These are phyloP conservation scores for Chloroceryle inda DNA, from an alignment of 2,797 vertebrate genomes.

Conservation along the genomic window DNA sequence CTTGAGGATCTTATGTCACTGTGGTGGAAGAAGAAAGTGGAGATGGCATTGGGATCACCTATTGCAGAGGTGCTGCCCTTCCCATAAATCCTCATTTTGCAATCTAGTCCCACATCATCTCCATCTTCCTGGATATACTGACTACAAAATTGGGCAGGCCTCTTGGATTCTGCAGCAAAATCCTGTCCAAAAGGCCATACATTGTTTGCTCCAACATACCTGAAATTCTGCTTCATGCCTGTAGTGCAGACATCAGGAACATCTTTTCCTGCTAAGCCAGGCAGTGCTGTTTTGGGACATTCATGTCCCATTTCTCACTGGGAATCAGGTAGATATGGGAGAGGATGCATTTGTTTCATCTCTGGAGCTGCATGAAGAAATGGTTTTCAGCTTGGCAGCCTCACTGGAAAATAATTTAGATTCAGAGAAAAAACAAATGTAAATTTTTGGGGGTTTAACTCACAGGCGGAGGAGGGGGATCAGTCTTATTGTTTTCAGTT, in stretches of 20 bases:
- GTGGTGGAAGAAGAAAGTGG: background rate
- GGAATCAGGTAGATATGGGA: conserved; percentile 21
- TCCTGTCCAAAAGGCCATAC: background rate
- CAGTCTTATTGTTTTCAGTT: conserved; percentile 61
- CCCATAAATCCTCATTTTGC: background rate
- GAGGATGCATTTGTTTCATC: background rate
- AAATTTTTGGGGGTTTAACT: conserved; percentile 58
- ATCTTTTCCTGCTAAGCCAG: background rate
- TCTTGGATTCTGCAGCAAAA: background rate
- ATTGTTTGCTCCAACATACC: background rate
- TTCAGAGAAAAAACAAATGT: conserved; percentile 35
- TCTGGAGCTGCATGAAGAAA: conserved; percentile 18
- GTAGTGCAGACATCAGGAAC: background rate
- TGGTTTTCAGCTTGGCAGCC: conserved; percentile 44
- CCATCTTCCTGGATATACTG: background rate
- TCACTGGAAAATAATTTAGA: conserved; percentile 50
- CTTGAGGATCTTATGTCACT: background rate
- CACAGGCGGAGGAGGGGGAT: conserved; percentile 14
- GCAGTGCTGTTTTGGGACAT: background rate
- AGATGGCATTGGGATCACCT: background rate
- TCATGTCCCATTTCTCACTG: background rate
- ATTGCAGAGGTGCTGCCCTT: background rate
- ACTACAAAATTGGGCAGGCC: fast-evolving
- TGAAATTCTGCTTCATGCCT: background rate
- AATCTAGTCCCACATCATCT: background rate